These are phyloP conservation scores for Ichneumon xanthorius DNA, from an alignment of 2,888 invertebrate genomes.

Conservation along the genomic window DNA sequence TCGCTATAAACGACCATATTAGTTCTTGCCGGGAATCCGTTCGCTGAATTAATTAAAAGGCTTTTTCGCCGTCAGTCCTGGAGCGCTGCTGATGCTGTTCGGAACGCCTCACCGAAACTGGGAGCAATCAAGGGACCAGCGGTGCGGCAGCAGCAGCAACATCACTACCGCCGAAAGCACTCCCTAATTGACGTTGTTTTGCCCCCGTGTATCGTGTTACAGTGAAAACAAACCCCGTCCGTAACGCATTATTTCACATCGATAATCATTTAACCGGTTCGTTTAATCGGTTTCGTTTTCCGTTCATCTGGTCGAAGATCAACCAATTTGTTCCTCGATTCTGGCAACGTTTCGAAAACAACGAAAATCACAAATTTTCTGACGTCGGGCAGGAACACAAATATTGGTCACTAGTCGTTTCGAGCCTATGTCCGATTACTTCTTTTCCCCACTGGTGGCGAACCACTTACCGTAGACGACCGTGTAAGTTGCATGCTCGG, in stretches of 20 bases:
- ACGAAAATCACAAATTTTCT: too few species aligned
- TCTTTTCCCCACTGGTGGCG: too few species aligned
- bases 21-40: slow-evolving; percentile 73
- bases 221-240: not conserved
- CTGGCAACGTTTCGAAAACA: not conserved
- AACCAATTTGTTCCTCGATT: not conserved
- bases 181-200: slow-evolving; percentile 79
- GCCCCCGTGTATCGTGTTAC: slow-evolving; percentile 45
- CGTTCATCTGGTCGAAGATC: not conserved
- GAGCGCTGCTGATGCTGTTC: slow-evolving; percentile 27
- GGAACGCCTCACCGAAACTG: slow-evolving; percentile 61
- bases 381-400: too few species aligned
- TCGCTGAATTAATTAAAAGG: slow-evolving; percentile 78
- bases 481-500: too few species aligned
- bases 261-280: slow-evolving; percentile 23
- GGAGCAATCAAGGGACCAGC: slow-evolving; percentile 52
- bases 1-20: slow-evolving; percentile 72
- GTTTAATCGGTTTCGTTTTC: not conserved
- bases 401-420: too few species aligned
- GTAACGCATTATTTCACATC: slow-evolving; percentile 1
- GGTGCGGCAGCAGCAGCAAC: slow-evolving; percentile 70
- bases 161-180: slow-evolving; percentile 64
- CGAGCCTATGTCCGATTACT: too few species aligned
- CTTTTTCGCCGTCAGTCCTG: slow-evolving; percentile 68
- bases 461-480: too few species aligned